Base-by-base conservation (phyloP, 2,888 invertebrate genomes). In the Drepana falcataria region DNA sequence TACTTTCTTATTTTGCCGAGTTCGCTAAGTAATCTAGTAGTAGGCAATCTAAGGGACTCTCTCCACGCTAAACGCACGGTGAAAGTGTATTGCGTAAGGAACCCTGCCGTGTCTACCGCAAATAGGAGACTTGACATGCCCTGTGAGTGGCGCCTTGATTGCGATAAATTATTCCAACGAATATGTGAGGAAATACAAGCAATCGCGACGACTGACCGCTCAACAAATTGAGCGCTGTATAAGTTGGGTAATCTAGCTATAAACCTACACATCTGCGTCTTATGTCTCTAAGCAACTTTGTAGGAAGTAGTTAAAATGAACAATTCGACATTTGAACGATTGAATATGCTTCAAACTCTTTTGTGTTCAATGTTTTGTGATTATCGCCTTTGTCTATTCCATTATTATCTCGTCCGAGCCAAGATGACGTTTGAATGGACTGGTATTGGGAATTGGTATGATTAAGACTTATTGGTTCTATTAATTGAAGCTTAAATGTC, bases 41-140 rank as follows among this genome's bases (percentile, higher is more conserved):
- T 85, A 83, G 84, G 79, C 80, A 81, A 87, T 87, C 83, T 80
- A 68, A 83, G 81, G 84, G 85, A 81, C 87, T 86, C 87, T 89
- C 88, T 81, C 85, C 40, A 33, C 65, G 68, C 63, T 79, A 77
- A 81, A 85, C 81, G 83, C 71, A 81, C 67, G 78, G 88, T 81
- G 89, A 89, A 89, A 89, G 89, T 83, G 68, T 59, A 72, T 89
- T 89, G 80, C 85, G 79, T 87, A 89, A 89, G 78, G 63, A 21
- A 77, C 84, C 82, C 81, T 79, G 66, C 66, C 61, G 76, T 73
- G 74, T 66, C 62, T 71, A 81, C 85, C 81, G 82, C 87, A 83
- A 86, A 85, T 85, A 83, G 79, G 69, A 69, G 72, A 80, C 78
- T 75, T 75, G 78, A 79, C 76, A 69, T 56, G 60, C 59, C 60